Evolutionary conservation across 1,140 invertebrate species (phyloP).

Genomic region (Oppia nitens): DNA sequence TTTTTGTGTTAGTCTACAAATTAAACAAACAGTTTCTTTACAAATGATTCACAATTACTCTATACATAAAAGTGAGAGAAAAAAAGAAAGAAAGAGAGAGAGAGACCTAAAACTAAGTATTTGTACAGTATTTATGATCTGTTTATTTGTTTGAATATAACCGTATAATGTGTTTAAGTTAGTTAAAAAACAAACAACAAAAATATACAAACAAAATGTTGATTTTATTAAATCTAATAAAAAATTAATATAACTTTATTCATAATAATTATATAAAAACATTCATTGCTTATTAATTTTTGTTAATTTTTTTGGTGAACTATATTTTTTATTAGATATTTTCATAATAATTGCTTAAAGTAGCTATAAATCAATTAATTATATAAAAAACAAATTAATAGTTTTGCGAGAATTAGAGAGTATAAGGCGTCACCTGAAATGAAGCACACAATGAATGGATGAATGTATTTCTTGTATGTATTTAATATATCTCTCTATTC

Average conservation of each 20-base stretch:
- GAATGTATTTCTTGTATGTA: too few relatives aligned
- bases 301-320: too few relatives aligned
- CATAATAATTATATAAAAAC: neutral
- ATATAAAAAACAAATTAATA: slow-evolving; percentile 1
- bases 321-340: neutral
- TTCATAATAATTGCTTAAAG: neutral
- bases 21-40: neutral
- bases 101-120: too few relatives aligned
- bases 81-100: too few relatives aligned
- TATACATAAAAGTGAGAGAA: too few relatives aligned
- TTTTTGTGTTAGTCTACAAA: neutral
- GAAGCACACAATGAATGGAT: too few relatives aligned
- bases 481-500: too few relatives aligned
- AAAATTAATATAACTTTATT: neutral
- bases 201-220: neutral
- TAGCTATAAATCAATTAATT: neutral
- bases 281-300: too few relatives aligned
- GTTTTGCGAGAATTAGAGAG: slow-evolving; percentile 2
- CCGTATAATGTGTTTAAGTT: too few relatives aligned
- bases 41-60: neutral
- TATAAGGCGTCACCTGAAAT: neutral
- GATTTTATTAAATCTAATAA: neutral
- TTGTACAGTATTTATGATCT: too few relatives aligned
- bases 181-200: neutral
- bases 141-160: too few relatives aligned